A percentile compares a stretch with the other conserved stretches of the same genome.
These are phyloP conservation scores for Lordiphosa clarofinis DNA, from an alignment of 1,140 invertebrate genomes.

Conservation along the genomic window DNA sequence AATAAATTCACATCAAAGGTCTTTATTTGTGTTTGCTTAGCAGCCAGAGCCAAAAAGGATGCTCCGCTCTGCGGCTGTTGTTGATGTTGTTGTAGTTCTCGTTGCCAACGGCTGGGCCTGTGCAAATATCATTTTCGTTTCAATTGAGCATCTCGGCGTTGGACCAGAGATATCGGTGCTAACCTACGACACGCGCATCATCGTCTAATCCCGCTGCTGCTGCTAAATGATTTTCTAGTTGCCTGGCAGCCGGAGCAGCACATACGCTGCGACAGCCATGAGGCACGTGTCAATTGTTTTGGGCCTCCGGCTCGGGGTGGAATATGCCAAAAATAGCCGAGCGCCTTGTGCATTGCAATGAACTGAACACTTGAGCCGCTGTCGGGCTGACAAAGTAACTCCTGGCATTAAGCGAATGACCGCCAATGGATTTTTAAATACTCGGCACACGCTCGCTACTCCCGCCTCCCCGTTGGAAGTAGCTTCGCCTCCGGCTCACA, in stretches of 20 bases:
- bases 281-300: constrained; percentile 63
- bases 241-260: constrained; percentile 47
- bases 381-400: constrained; percentile 66
- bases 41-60: constrained; percentile 67
- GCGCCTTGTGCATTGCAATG: constrained; percentile 63
- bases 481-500: constrained; percentile 19
- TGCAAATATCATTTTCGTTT: constrained; percentile 77
- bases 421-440: constrained; percentile 78
- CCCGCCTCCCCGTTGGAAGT: not conserved
- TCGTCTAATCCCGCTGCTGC: constrained; percentile 69
- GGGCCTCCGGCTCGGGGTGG: constrained; percentile 10
- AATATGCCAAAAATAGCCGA: constrained; percentile 28
- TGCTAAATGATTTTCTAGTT: constrained; percentile 64
- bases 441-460: constrained; percentile 49
- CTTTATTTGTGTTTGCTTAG: constrained; percentile 77
- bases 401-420: constrained; percentile 63
- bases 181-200: constrained; percentile 70
- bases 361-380: constrained; percentile 66
- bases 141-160: constrained; percentile 66
- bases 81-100: not conserved
- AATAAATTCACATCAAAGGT: constrained; percentile 78
- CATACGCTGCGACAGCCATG: constrained; percentile 14
- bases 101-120: constrained; percentile 44
- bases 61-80: constrained; percentile 21
- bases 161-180: constrained; percentile 32